Evolutionary conservation across 1,140 invertebrate species (phyloP), one percentile per base, ranked within the genome.

Genomic region (Cydia strobilella): DNA sequence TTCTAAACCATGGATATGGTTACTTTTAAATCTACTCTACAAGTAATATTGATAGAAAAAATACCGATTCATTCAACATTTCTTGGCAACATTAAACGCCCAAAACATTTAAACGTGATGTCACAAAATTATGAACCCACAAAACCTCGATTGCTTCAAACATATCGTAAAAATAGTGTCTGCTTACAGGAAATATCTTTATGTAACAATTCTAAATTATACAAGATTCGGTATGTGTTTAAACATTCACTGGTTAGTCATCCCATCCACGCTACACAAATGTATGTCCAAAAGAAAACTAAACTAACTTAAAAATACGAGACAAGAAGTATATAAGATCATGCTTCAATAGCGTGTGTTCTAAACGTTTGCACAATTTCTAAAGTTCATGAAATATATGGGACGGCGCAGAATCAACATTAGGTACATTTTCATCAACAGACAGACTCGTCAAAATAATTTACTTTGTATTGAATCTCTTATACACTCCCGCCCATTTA

Each of bases 211-310:
- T 6, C 65, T 69, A 69, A 66, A 69, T 18, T 18, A 35, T 39
- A 15, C 63, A 13, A 63, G 25, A 15, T 31, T 66, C 63, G 23
- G 63, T 66, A 27, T 66, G 23, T 66, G 25, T 15, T 51, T n/a
- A 81, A 69, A 75, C n/a, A 48, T 42, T 59, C 66, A 77, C 76
- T 76, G 74, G 42, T 31, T 63, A 59, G 80, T 79, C 63, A 76
- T 72, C 74, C 74, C 71, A 73, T 81, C 79, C 78, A 79, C 76
- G 79, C 79, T 77, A 80, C 78, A 84, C 81, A 84, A 82, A 82
- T 79, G 83, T 59, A 59, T 77, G 79, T 85, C 86, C 81, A 86
- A 89, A 85, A 85, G 78, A 84, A 79, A 84, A 85, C 75, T 82
- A 79, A 65, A 82, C 80, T 85, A 85, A 85, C 82, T 84, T 80